Base-by-base conservation (phyloP, 2,797 vertebrate species). In the Petrocephalus sullivani region DNA sequence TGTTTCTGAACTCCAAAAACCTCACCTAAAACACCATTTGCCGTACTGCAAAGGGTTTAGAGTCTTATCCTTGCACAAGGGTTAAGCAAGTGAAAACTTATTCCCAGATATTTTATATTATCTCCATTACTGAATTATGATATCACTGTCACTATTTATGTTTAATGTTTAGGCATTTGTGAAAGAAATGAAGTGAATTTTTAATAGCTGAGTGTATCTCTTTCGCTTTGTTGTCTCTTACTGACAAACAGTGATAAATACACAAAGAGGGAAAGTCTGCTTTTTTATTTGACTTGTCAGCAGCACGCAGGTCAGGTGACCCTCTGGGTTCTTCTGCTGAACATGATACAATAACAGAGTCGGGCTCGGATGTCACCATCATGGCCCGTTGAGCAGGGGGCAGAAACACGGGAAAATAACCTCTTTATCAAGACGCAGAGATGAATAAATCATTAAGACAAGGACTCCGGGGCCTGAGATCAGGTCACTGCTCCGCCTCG, bases 371-470 rank as follows among this genome's bases (percentile, higher is more conserved):
- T 60, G 46, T 87, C 51, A 82, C 71, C 57, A 16, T 9, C 2
- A 9, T 9, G 54, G 61, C 21, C 75, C 23, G 53, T 16, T 58
- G 54, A 51, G 23, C 28, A 64, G 14, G 7, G 58, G 19, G 21
- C 53, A 57, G 64, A 85, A 87, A 46, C 51, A 46, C n/a, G 49
- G 78, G 41, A 57, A 37, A 64, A 89, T 88, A 88, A 85, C 87
- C 87, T 86, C 51, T 88, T 33, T 51, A 91, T 90, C 57, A 92
- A 89, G 89, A 90, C 92, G 89, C 49, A 64, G 86, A 41, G 2
- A 0, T 46, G 86, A 88, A 94, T 95, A 91, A 94, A 95, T 93
- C 91, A 95, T 95, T 95, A 88, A 95, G 75, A 46, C 0, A 81
- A 81, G 90, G 91, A 90, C 90, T 92, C 91, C 91, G 91, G 90